A percentile compares a stretch with the other conserved stretches of the same genome.
These are phyloP conservation scores for Trissoscelio sp. DNA, from an alignment of 2,888 invertebrate species.

Conservation along the genomic window DNA sequence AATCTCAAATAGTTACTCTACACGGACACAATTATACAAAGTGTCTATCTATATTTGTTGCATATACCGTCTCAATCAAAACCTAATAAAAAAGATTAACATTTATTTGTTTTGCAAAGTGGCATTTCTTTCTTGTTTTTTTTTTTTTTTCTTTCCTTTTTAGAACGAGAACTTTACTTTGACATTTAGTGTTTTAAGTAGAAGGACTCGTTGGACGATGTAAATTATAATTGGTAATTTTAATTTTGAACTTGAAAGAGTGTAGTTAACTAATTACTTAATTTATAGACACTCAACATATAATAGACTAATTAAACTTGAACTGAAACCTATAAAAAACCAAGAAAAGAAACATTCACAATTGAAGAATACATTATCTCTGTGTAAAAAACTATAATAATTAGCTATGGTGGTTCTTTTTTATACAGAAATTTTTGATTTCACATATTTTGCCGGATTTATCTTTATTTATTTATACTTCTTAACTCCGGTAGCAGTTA, in stretches of 20 bases:
- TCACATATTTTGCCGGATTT: too few species aligned
- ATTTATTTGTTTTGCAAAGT: neutral
- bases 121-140: too few species aligned
- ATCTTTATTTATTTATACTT: too few species aligned
- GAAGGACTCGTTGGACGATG: neutral
- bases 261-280: neutral
- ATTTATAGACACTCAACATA: slow-evolving; percentile 2
- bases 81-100: neutral
- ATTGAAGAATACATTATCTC: neutral
- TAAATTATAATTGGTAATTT: neutral
- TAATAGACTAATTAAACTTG: neutral
- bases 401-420: neutral
- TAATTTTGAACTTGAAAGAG: neutral
- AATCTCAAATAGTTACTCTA: neutral
- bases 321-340: slow-evolving; percentile 9
- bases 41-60: slow-evolving; percentile 23
- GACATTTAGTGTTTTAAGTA: neutral
- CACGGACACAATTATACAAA: slow-evolving; percentile 81
- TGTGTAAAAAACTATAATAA: neutral
- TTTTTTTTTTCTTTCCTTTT: too few species aligned
- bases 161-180: neutral
- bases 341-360: neutral
- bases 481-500: too few species aligned
- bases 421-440: neutral
- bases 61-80: neutral